These are phyloP conservation scores for Antheraea yamamai DNA, from an alignment of 2,888 invertebrate species.

Conservation along the genomic window DNA sequence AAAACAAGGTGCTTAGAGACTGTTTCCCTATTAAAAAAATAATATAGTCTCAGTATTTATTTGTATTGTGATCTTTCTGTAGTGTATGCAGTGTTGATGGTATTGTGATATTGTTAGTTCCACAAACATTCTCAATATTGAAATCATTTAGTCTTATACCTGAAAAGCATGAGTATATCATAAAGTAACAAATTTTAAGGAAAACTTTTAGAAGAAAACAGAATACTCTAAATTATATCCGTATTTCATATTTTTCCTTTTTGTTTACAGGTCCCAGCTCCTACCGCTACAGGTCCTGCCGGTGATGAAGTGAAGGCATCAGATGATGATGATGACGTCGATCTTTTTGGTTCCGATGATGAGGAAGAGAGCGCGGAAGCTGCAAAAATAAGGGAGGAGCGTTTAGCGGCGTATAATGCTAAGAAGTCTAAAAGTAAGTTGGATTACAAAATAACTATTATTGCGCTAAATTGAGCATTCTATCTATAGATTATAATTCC, in stretches of 20 bases:
- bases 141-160: not conserved
- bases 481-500: not conserved
- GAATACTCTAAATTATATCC: not conserved
- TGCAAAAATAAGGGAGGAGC: slow-evolving; percentile 89
- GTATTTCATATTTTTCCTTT: not conserved
- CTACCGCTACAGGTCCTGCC: slow-evolving; percentile 47
- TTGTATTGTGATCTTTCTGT: too few relatives aligned
- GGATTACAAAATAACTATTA: not conserved
- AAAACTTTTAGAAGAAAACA: not conserved
- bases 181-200: not conserved
- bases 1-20: too few relatives aligned
- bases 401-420: slow-evolving; percentile 93
- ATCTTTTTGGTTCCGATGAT: slow-evolving; percentile 91
- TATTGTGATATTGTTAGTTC: not conserved
- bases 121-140: not conserved
- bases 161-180: not conserved
- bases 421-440: slow-evolving; percentile 93
- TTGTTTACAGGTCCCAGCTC: slow-evolving; percentile 6
- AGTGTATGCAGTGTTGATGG: not conserved
- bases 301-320: slow-evolving; percentile 73
- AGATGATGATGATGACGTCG: slow-evolving; percentile 90
- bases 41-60: too few relatives aligned
- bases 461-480: not conserved
- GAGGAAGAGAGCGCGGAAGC: slow-evolving; percentile 90
- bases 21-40: too few relatives aligned